A percentile compares a stretch with the other conserved stretches of the same genome.
Evolutionary conservation across 1,140 invertebrate species (phyloP).

Genomic region (Cardiocondyla obscurior): DNA sequence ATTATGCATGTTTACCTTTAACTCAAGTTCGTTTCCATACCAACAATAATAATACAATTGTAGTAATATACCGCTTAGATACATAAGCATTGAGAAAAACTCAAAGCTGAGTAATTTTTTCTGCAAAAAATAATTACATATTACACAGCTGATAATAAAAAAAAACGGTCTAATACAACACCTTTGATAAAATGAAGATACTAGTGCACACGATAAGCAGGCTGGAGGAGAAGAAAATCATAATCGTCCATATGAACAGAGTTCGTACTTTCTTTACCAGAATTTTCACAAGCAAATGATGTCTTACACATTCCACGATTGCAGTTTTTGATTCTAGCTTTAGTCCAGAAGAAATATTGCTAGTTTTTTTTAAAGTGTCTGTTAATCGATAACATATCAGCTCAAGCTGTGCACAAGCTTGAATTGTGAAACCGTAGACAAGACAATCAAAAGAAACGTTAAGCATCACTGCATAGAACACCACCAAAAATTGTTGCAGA

Average conservation of each 20-base stretch:
- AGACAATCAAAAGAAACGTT: conserved; percentile 37
- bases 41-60: conserved; percentile 57
- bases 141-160: neutral
- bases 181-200: conserved; percentile 45
- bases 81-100: conserved; percentile 36
- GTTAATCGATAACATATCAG: conserved; percentile 10
- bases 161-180: neutral
- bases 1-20: conserved; percentile 21
- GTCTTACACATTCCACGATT: conserved; percentile 19
- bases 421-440: conserved; percentile 45
- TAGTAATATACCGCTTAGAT: conserved; percentile 29
- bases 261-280: neutral
- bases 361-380: neutral
- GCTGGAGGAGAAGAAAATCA: conserved; percentile 35
- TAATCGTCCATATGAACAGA: conserved; percentile 31
- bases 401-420: conserved; percentile 25
- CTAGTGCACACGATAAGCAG: conserved; percentile 40
- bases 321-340: neutral
- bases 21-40: conserved; percentile 55
- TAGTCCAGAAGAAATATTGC: neutral
- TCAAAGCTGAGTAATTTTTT: conserved; percentile 2
- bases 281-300: conserved; percentile 29
- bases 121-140: conserved; percentile 16
- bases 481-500: neutral
- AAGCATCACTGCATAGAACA: conserved; percentile 11